Conservation (phyloP, 2,113 vertebrate species). For the Setophaga petechia region DNA sequence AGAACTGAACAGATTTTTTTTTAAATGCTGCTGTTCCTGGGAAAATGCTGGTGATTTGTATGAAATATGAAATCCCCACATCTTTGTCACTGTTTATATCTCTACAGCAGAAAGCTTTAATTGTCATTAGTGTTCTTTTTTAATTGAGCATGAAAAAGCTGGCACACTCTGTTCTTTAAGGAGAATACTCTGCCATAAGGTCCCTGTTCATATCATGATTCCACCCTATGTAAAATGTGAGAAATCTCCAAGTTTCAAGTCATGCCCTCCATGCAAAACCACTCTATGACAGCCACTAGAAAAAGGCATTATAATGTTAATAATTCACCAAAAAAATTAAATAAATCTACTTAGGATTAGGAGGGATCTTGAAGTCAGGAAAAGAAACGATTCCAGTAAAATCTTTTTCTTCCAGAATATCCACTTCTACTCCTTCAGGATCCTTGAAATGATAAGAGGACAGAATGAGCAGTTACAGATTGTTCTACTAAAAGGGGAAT, state of each 20-base stretch:
- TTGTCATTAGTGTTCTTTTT: background rate
- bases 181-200: background rate
- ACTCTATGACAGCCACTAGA: background rate
- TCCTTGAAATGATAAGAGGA: constrained; percentile 77
- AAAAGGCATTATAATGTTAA: background rate
- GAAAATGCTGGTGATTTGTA: background rate
- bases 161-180: background rate
- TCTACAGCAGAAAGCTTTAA: background rate
- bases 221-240: background rate
- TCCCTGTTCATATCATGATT: background rate
- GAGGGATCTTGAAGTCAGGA: constrained; percentile 92
- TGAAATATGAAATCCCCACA: background rate
- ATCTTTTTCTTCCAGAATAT: constrained; percentile 83
- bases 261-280: background rate
- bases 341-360: constrained; percentile 85
- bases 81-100: background rate
- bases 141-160: background rate
- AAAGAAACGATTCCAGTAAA: constrained; percentile 87
- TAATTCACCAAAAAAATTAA: background rate
- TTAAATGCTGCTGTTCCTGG: background rate
- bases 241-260: background rate
- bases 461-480: background rate
- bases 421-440: constrained; percentile 81
- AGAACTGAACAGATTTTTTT: background rate
- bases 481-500: background rate